phyloP scores from a whole-genome alignment of 2,797 vertebrate species.

The Danio kyathit region DNA sequence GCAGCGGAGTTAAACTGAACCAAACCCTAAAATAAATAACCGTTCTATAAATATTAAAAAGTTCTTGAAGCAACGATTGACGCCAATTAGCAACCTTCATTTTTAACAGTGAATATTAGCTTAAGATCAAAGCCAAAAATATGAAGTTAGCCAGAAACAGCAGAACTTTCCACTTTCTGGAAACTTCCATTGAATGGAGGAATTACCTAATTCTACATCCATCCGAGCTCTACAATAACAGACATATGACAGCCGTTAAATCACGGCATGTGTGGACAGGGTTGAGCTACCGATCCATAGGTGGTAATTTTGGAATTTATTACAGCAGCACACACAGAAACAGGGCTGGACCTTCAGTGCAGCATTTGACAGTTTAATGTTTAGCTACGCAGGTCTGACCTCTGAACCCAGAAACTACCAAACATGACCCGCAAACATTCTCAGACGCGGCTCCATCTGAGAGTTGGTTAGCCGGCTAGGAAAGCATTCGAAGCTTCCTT shows the following conservation, averaged over 20 bases:
- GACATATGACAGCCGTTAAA: background rate
- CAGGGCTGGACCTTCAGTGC: constrained; percentile 16
- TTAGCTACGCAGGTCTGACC: constrained; percentile 28
- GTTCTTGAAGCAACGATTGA: background rate
- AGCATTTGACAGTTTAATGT: constrained; percentile 50
- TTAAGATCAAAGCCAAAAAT: constrained; percentile 27
- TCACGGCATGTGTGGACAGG: constrained; percentile 27
- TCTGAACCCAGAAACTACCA: constrained; percentile 33
- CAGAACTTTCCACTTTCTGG: constrained; percentile 13
- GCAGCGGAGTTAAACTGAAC: too few relatives aligned
- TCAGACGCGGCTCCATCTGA: background rate
- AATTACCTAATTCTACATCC: constrained; percentile 28
- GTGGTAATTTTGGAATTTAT: constrained; percentile 21
- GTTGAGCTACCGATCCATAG: constrained; percentile 9
- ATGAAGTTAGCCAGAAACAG: constrained; percentile 32
- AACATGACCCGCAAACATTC: constrained; percentile 26
- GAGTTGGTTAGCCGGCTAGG: background rate
- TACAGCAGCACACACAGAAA: background rate
- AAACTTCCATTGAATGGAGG: constrained; percentile 21
- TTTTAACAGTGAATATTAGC: background rate
- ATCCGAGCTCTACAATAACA: constrained; percentile 7
- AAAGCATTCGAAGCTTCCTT: background rate
- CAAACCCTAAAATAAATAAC: background rate
- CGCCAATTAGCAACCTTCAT: constrained; percentile 8
- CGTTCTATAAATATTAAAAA: background rate